These are phyloP conservation scores for Phenacoccus solenopsis DNA, from an alignment of 1,140 invertebrate genomes.

Conservation along the genomic window DNA sequence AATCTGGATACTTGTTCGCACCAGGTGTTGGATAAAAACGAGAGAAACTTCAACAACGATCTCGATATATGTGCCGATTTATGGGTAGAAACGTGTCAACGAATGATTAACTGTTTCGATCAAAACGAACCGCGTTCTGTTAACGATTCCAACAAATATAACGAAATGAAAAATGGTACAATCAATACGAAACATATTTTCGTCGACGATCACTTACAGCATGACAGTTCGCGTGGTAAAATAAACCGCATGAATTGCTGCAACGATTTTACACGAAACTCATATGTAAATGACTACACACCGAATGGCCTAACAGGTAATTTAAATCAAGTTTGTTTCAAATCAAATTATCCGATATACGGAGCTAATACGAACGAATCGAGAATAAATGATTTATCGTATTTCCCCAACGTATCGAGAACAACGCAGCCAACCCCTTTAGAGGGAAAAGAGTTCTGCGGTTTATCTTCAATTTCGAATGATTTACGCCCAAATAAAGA, in stretches of 20 bases:
- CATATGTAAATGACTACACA: not conserved
- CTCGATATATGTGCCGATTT: not conserved
- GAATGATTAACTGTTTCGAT: not conserved
- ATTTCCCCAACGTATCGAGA: not conserved
- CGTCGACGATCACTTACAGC: too few species aligned
- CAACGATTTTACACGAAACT: not conserved
- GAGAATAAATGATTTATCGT: not conserved
- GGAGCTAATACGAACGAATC: not conserved
- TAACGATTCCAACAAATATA: not conserved
- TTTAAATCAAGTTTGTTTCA: not conserved
- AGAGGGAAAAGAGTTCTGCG: not conserved
- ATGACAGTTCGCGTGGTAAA: too few species aligned
- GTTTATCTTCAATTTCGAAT: not conserved
- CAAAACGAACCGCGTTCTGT: not conserved
- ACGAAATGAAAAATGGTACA: not conserved
- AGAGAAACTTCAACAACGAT: not conserved
- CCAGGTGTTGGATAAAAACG: not conserved
- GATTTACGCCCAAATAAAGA: not conserved
- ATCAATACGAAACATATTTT: not conserved
- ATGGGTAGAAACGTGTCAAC: not conserved
- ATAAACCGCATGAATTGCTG: not conserved
- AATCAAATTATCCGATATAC: not conserved
- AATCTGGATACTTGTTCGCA: not conserved
- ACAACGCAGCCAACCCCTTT: not conserved
- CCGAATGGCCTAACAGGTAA: not conserved